Base-by-base conservation (phyloP, 1,140 invertebrate species). In the Tetragnatha versicolor region DNA sequence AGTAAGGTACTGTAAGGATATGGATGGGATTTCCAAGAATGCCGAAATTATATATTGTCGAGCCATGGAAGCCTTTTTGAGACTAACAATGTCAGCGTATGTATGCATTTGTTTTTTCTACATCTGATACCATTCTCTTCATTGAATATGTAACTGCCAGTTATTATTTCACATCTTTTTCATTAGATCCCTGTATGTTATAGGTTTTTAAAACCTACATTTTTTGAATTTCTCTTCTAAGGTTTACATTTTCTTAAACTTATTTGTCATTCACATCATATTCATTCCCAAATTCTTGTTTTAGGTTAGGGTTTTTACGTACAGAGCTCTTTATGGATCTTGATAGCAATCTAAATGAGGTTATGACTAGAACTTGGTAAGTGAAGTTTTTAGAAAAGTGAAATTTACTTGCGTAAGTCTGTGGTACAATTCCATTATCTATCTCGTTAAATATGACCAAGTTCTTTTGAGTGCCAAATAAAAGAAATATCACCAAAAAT, bases 1-100 rank as follows among this genome's bases (percentile, higher is more conserved):
- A 82, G 90, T 92, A 85, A 88, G 93, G 5, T 96, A 95, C 85
- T 92, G 93, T 90, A 85, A 83, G 86, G 49, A 78, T 75, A 33
- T 78, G 12, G 69, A 7, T 42, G 84, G 85, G 82, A 82, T 85
- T 88, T 82, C 90, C 80, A 89, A 90, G 73, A 89, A 90, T 69
- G 87, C 90, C 1, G 88, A 88, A 61, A 86, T 86, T 20, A 90
- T 91, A 84, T 93, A 93, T 84, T 90, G 92, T 82, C 88, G 86
- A 82, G 87, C 93, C 61, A 83, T 92, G 17, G 88, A 86, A 79
- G 91, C 89, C 17, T 92, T 91, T 84, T 76, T 82, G 29, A 79
- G 75, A 31, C 45, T 83, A 9, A 79, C 77, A 65, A 45, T 79
- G 39, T 66, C 81, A 14, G 80, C 68, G 82, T 82, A 72, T 69